These are phyloP conservation scores for Cyprinodon diabolis DNA, from an alignment of 2,797 vertebrate genomes.

Conservation along the genomic window DNA sequence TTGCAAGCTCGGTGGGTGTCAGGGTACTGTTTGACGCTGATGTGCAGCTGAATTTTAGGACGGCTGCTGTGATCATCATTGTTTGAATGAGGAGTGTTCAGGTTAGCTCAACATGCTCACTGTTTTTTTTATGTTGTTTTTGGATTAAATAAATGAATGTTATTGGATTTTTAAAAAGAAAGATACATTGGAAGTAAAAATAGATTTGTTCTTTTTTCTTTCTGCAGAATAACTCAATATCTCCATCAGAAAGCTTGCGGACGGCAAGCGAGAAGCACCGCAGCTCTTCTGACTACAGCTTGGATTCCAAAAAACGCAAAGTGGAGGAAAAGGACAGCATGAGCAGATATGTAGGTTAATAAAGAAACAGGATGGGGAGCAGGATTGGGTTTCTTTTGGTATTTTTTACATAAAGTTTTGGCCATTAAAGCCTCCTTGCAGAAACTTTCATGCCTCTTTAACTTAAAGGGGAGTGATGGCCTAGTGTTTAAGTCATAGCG, in stretches of 20 bases:
- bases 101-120: constrained; percentile 48
- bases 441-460: background rate
- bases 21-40: constrained; percentile 72
- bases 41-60: constrained; percentile 73
- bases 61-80: constrained; percentile 54
- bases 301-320: constrained; percentile 95
- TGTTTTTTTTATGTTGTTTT: constrained; percentile 22
- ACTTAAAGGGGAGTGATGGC: too few species aligned
- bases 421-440: background rate
- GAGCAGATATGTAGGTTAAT: constrained; percentile 90
- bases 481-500: too few species aligned
- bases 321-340: constrained; percentile 95
- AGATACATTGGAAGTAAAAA: constrained; percentile 54
- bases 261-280: constrained; percentile 92
- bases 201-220: constrained; percentile 35
- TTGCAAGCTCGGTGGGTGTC: constrained; percentile 76
- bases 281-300: constrained; percentile 89
- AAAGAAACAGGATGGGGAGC: constrained; percentile 10
- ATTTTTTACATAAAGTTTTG: background rate
- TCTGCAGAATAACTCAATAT: constrained; percentile 92
- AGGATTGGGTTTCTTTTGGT: background rate
- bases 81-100: constrained; percentile 63
- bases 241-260: constrained; percentile 92
- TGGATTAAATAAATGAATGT: constrained; percentile 50
- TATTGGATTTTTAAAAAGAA: constrained; percentile 29